phyloP scores from a whole-genome alignment of 2,888 invertebrate species.

The Linnaemya tessellans region DNA sequence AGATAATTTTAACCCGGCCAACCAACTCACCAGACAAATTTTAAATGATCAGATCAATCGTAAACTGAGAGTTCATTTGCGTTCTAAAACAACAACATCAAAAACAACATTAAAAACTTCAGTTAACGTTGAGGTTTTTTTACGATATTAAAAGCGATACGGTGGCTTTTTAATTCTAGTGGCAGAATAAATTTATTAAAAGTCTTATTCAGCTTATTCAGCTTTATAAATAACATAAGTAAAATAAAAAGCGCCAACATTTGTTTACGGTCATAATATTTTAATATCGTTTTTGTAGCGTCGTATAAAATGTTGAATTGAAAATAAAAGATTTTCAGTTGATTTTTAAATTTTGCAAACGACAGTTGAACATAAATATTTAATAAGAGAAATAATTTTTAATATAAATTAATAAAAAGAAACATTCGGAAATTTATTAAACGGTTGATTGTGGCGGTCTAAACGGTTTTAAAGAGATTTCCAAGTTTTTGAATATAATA shows the following conservation, averaged over 20 bases:
- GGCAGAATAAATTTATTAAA: conserved; percentile 37
- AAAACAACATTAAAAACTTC: conserved; percentile 21
- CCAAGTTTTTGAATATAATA: background rate
- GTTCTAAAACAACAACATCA: conserved; percentile 28
- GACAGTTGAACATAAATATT: conserved; percentile 73
- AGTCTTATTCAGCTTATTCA: conserved; percentile 37
- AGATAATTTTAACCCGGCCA: conserved; percentile 39
- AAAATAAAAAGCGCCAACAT: conserved; percentile 22
- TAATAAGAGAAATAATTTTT: conserved; percentile 10
- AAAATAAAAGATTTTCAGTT: conserved; percentile 81
- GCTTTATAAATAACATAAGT: conserved; percentile 49
- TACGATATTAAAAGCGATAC: conserved; percentile 30
- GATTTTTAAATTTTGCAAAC: conserved; percentile 79
- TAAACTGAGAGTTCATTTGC: conserved; percentile 61
- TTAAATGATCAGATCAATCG: conserved; percentile 47
- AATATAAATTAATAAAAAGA: conserved; percentile 15
- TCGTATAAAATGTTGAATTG: conserved; percentile 79
- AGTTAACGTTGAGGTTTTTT: conserved; percentile 15
- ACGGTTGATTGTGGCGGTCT: conserved; percentile 13
- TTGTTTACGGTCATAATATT: conserved; percentile 28
- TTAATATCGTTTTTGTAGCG: conserved; percentile 49
- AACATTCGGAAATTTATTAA: conserved; percentile 29
- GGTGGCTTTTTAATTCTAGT: conserved; percentile 35
- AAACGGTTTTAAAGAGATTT: conserved; percentile 3
- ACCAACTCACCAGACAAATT: conserved; percentile 9